phyloP scores from a whole-genome alignment of 2,888 invertebrate species.

The Pelosia muscerda region DNA sequence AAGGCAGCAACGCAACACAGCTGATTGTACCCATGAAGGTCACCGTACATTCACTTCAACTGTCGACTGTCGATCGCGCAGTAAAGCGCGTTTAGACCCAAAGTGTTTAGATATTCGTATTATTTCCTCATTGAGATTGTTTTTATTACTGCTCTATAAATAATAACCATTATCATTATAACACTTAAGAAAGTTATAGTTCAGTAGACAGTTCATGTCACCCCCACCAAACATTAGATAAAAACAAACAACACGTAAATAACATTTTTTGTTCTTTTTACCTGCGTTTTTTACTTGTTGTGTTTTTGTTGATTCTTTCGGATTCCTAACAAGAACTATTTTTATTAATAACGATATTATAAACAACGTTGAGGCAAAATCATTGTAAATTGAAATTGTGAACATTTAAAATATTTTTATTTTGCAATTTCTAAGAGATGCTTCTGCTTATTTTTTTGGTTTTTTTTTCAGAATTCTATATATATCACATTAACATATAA shows the following conservation, averaged over 20 bases:
- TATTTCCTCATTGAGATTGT: slow-evolving; percentile 3
- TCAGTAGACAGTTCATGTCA: neutral
- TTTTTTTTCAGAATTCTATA: too few relatives aligned
- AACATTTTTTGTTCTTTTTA: neutral
- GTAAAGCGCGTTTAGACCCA: neutral
- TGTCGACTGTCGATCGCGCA: neutral
- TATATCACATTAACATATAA: too few relatives aligned
- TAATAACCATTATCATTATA: neutral
- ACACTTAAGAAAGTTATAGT: neutral
- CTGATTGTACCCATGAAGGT: slow-evolving; percentile 36
- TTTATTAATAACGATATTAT: neutral
- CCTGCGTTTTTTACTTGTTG: neutral
- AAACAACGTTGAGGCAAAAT: neutral
- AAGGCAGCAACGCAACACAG: slow-evolving; percentile 34
- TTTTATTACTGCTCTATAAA: neutral
- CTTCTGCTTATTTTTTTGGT: neutral
- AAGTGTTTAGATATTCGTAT: neutral
- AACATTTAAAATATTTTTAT: neutral
- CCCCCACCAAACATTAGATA: neutral
- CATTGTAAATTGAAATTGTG: neutral
- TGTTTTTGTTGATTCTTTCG: neutral
- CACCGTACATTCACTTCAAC: slow-evolving; percentile 44
- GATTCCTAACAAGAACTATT: neutral
- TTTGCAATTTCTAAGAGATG: neutral
- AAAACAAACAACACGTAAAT: neutral